A percentile compares a stretch with the other conserved stretches of the same genome.
These are phyloP conservation scores for Xyrauchen texanus DNA, from an alignment of 2,113 vertebrate species.

Conservation along the genomic window DNA sequence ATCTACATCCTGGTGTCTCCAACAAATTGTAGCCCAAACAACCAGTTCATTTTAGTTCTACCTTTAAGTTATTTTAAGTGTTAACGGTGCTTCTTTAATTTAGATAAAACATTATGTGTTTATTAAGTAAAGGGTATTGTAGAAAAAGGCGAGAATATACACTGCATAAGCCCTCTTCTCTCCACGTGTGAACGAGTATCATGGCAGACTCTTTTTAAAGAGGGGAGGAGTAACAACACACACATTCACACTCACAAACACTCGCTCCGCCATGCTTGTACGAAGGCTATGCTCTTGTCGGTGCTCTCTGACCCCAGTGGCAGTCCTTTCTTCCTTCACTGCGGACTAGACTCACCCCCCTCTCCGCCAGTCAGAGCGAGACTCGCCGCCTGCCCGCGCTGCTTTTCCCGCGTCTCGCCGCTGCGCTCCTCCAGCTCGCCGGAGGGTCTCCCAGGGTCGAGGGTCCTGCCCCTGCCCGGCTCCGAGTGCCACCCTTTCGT, in stretches of 20 bases:
- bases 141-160: background rate
- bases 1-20: no score
- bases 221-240: conserved; percentile 39
- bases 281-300: conserved; percentile 76
- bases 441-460: conserved; percentile 84
- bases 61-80: background rate
- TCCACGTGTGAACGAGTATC: conserved; percentile 26
- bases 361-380: conserved; percentile 42
- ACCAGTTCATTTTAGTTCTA: background rate
- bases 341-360: conserved; percentile 67
- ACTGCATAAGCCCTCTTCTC: background rate
- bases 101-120: no score
- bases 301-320: conserved; percentile 94
- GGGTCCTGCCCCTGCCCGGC: conserved; percentile 84
- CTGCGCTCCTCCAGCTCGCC: conserved; percentile 63
- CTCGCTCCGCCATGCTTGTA: conserved; percentile 56
- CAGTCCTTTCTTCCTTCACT: conserved; percentile 86
- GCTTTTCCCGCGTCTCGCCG: conserved; percentile 70
- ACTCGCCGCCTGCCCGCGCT: conserved; percentile 56
- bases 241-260: background rate
- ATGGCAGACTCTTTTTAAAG: conserved; percentile 42
- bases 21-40: background rate
- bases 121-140: background rate
- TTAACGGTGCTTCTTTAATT: background rate
- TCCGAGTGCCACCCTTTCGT: conserved; percentile 71